Evolutionary conservation across 2,888 invertebrate genomes (phyloP).

Genomic region (Noctua janthina): DNA sequence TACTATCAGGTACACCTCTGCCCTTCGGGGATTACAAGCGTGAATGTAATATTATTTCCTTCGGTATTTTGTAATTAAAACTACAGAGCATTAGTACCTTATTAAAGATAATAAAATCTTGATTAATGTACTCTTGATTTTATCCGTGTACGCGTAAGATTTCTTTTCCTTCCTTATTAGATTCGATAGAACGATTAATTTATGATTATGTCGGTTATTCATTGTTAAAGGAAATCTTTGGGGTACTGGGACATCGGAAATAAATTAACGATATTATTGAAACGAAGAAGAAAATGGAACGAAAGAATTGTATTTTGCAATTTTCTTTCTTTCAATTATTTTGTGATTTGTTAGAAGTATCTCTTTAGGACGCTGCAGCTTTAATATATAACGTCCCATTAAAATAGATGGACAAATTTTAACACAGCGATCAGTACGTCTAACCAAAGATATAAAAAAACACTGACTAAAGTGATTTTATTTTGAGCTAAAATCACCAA

Average conservation of each 20-base stretch:
- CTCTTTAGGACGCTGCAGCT: no score
- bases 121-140: conserved; percentile 6
- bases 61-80: neutral
- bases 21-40: no score
- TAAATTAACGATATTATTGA: conserved; percentile 26
- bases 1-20: no score
- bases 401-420: no score
- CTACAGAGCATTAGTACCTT: neutral
- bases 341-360: neutral
- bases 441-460: no score
- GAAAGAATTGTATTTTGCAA: conserved; percentile 6
- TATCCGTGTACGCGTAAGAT: no score
- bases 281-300: neutral
- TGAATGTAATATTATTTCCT: neutral
- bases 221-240: neutral
- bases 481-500: no score
- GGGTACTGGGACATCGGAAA: conserved; percentile 4
- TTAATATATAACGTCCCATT: no score
- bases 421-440: no score
- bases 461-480: no score
- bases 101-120: neutral
- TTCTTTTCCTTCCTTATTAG: conserved; percentile 4
- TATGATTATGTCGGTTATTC: conserved; percentile 5
- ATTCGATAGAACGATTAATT: conserved; percentile 5
- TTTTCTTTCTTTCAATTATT: conserved; percentile 1